Conservation (phyloP, 2,113 vertebrate species). For the Archilochus colubris region DNA sequence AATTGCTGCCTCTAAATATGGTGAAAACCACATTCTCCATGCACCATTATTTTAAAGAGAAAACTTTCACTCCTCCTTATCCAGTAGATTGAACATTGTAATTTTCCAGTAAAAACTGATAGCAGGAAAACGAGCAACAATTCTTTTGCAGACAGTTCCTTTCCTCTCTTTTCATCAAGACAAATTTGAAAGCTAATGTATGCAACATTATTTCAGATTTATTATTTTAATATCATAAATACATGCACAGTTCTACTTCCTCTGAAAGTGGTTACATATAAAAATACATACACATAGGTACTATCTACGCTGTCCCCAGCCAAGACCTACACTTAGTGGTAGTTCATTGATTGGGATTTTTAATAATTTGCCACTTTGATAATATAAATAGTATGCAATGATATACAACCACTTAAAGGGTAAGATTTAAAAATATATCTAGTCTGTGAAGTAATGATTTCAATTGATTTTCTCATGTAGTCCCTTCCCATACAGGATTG, state of each 20-base stretch:
- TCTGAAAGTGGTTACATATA: neutral
- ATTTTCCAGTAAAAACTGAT: neutral
- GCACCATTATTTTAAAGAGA: neutral
- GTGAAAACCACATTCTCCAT: neutral
- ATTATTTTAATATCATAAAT: neutral
- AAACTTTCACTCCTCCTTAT: neutral
- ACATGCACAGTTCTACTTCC: neutral
- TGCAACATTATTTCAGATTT: neutral
- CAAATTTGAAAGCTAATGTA: neutral
- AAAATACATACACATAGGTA: neutral
- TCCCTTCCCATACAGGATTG: neutral
- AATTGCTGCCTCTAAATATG: neutral
- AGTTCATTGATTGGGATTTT: neutral
- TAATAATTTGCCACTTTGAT: conserved; percentile 6
- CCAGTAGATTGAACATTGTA: neutral
- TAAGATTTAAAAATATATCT: conserved; percentile 15
- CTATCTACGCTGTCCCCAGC: neutral
- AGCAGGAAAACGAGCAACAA: neutral
- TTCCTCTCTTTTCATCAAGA: neutral
- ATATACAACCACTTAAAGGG: conserved; percentile 34
- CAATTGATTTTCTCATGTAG: conserved; percentile 42
- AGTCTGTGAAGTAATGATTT: neutral
- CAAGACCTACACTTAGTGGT: neutral
- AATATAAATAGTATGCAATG: neutral
- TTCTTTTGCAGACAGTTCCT: neutral